These are phyloP conservation scores for Platichthys flesus DNA, from an alignment of 2,113 vertebrate genomes.

Conservation along the genomic window DNA sequence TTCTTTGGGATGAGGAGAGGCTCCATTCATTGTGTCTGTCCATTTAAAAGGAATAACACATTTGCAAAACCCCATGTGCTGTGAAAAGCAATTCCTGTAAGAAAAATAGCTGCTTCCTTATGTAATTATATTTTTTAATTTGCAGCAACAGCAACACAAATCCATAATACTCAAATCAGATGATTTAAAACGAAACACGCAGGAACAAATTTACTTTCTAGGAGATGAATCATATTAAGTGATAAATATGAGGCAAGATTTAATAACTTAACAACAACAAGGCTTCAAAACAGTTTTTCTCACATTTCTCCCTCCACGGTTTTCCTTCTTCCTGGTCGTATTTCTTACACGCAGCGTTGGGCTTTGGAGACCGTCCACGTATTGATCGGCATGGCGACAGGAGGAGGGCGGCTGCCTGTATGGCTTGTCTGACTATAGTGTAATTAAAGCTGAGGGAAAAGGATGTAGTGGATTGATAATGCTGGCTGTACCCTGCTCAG, in stretches of 20 bases:
- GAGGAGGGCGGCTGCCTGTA: conserved; percentile 38
- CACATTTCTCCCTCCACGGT: not conserved
- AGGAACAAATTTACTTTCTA: not conserved
- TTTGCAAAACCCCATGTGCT: not conserved
- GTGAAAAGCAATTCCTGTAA: not conserved
- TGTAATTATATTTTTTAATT: conserved; percentile 7
- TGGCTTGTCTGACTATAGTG: conserved; percentile 53
- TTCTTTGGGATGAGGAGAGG: conserved; percentile 6
- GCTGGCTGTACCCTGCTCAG: conserved; percentile 6
- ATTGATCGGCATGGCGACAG: conserved; percentile 58
- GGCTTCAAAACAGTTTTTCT: conserved; percentile 6
- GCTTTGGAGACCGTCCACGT: conserved; percentile 61
- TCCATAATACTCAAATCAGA: not conserved
- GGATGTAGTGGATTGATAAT: conserved; percentile 44
- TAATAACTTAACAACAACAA: not conserved
- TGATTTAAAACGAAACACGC: conserved; percentile 6
- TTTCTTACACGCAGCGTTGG: conserved; percentile 37
- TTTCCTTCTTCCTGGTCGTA: conserved; percentile 18
- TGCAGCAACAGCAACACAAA: not conserved
- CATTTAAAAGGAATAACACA: conserved; percentile 23
- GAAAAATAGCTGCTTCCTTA: not conserved
- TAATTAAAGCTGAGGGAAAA: conserved; percentile 70
- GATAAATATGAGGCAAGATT: conserved; percentile 9
- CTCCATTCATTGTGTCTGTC: conserved; percentile 4
- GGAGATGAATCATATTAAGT: conserved; percentile 26